Evolutionary conservation across 2,888 invertebrate species (phyloP).

Genomic region (Dolomedes plantarius): DNA sequence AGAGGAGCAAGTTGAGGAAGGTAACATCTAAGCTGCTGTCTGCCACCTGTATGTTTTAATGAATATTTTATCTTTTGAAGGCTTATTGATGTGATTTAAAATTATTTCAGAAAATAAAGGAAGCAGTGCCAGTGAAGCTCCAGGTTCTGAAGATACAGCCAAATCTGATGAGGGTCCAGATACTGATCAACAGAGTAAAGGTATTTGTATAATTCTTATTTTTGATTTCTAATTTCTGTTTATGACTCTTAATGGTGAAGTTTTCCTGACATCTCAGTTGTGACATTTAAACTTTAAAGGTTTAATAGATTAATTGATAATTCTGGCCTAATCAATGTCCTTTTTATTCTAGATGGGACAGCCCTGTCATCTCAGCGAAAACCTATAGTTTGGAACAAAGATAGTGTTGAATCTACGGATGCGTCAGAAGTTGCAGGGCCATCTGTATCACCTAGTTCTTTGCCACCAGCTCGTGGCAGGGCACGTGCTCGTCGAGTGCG

Average conservation of each 20-base stretch:
- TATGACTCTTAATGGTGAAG: not conserved
- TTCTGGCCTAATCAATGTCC: too few relatives aligned
- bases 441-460: not conserved
- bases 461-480: constrained; percentile 17
- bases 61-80: too few relatives aligned
- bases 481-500: constrained; percentile 11
- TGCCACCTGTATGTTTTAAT: too few relatives aligned
- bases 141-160: not conserved
- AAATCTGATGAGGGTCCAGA: constrained; percentile 9
- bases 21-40: too few relatives aligned
- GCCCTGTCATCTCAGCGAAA: constrained; percentile 32
- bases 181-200: constrained; percentile 25
- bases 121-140: not conserved
- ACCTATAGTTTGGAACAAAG: constrained; percentile 49
- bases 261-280: too few relatives aligned
- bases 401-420: not conserved
- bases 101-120: not conserved
- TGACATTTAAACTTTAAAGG: too few relatives aligned
- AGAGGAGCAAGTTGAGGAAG: too few relatives aligned
- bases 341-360: not conserved
- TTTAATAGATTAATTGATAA: too few relatives aligned
- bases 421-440: not conserved
- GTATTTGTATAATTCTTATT: not conserved
- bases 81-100: too few relatives aligned
- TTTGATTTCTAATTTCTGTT: not conserved